Base-by-base conservation (phyloP, 1,140 invertebrate genomes). In the Melitaea cinxia region DNA sequence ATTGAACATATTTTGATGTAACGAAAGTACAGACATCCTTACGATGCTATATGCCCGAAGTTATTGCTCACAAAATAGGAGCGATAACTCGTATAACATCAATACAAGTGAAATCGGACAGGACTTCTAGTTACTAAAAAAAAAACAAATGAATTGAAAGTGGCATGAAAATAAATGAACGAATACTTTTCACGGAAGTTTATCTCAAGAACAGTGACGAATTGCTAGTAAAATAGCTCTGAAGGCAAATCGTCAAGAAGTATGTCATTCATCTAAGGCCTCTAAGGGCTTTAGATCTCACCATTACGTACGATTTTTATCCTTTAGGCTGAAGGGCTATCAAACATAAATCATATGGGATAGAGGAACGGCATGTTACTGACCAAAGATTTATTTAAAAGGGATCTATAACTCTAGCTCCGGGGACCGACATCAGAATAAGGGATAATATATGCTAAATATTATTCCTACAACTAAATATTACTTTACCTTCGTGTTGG, bases 291-390 rank as follows among this genome's bases (percentile, higher is more conserved):
- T 59, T 21, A 19, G 10, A 30, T 45, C 17, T 45, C 35, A 54
- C 23, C 17, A 54, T 54, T 23, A 53, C 37, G 24, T 24, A 23
- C 30, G 28, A 39, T 61, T 33, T 30, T 64, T 58, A 53, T 55
- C 47, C 67, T 37, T 73, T 50, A 52, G 37, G 54, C 60, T 59
- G 33, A 65, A 49, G 57, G 35, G 54, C 52, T 47, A 67, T 70
- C 62, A 67, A 60, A 71, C 67, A 75, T 78, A 76, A 73, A 78
- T 78, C 73, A 78, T 78, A 72, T 42, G 73, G 68, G 68, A 71
- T 73, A 69, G 65, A 57, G 17, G 30, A 39, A 61, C 58, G 61
- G 66, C 53, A 56, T 49, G 26, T 17, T 14, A 28, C 15, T 58
- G 15, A 30, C 52, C 39, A 55, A 19, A 52, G 50, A 57, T 67